A percentile compares a stretch with the other conserved stretches of the same genome.
These are phyloP conservation scores for Eupsilia transversa DNA, from an alignment of 2,888 invertebrate species.

Conservation along the genomic window DNA sequence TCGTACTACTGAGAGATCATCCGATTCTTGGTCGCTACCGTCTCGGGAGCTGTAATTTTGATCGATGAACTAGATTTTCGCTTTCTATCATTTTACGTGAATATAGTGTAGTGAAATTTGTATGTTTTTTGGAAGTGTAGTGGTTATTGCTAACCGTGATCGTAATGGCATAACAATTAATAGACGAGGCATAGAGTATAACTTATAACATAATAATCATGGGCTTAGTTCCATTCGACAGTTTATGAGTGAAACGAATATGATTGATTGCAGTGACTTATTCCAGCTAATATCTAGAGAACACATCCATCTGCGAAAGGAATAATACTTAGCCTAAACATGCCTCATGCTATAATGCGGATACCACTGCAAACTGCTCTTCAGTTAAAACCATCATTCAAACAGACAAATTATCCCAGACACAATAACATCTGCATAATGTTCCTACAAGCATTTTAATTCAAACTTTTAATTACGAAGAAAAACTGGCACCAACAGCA, in stretches of 20 bases:
- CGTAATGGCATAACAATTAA: neutral
- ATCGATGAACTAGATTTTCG: conserved; percentile 57
- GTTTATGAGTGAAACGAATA: neutral
- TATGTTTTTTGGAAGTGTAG: conserved; percentile 33
- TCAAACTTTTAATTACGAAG: conserved; percentile 23
- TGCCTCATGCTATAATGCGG: neutral
- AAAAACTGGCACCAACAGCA: conserved; percentile 18
- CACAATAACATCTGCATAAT: conserved; percentile 15
- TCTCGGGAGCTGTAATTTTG: conserved; percentile 46
- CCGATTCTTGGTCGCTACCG: conserved; percentile 49
- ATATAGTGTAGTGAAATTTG: conserved; percentile 31
- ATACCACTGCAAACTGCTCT: neutral
- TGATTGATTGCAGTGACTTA: neutral
- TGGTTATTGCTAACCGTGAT: neutral
- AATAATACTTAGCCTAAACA: neutral
- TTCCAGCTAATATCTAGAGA: neutral
- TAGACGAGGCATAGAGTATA: neutral
- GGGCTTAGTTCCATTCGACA: neutral
- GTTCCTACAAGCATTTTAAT: conserved; percentile 20
- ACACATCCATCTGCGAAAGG: neutral
- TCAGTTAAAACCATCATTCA: neutral
- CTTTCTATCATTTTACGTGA: conserved; percentile 52
- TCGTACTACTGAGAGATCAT: conserved; percentile 52
- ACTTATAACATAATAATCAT: neutral
- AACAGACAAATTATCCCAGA: neutral